These are phyloP conservation scores for Regulus satrapa DNA, from an alignment of 2,113 vertebrate genomes.

Conservation along the genomic window DNA sequence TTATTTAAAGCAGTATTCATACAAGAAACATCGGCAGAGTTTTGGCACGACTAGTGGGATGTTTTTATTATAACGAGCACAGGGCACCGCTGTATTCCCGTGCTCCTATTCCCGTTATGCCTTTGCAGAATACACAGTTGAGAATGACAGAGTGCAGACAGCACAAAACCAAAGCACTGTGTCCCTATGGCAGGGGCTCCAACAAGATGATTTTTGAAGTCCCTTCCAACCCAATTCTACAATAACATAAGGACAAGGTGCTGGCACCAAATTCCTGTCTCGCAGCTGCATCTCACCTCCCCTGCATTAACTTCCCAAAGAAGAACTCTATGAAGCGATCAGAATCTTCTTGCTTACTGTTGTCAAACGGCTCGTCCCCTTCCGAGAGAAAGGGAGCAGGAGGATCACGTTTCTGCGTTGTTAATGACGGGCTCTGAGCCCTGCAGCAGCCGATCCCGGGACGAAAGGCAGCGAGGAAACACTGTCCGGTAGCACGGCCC, in stretches of 20 bases:
- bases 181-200: not conserved
- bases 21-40: not conserved
- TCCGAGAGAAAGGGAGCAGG: not conserved
- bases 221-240: not conserved
- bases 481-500: fast-evolving
- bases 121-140: not conserved
- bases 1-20: not conserved
- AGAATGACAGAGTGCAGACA: not conserved
- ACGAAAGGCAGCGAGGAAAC: fast-evolving
- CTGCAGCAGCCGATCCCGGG: not conserved
- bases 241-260: not conserved
- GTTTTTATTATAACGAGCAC: not conserved
- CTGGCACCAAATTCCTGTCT: not conserved
- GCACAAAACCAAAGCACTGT: not conserved
- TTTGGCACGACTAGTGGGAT: not conserved
- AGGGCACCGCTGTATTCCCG: not conserved
- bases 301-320: not conserved
- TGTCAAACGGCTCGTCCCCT: not conserved
- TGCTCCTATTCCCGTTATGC: not conserved
- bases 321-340: not conserved
- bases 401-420: not conserved
- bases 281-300: not conserved
- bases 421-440: not conserved
- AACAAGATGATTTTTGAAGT: not conserved
- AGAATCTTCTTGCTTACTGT: not conserved